phyloP scores from a whole-genome alignment of 2,797 vertebrate species.

The Acropternis orthonyx region DNA sequence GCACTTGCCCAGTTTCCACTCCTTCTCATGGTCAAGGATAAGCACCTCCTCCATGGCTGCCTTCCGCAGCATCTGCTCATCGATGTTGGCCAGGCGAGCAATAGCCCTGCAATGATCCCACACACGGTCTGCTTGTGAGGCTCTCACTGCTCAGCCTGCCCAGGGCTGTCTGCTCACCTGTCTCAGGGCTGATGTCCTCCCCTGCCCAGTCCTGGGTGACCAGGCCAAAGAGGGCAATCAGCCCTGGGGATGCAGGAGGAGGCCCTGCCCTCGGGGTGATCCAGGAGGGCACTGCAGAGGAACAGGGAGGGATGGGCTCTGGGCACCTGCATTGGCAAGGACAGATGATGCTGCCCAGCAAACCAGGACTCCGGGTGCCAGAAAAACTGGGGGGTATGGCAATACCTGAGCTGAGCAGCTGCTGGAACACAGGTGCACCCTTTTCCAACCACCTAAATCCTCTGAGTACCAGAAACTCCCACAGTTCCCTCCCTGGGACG shows the following conservation, averaged over 20 bases:
- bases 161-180: background rate
- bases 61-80: constrained; percentile 81
- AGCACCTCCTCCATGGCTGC: constrained; percentile 85
- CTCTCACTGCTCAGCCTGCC: background rate
- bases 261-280: accelerated
- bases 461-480: background rate
- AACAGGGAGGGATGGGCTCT: background rate
- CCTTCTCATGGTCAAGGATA: constrained; percentile 90
- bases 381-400: background rate
- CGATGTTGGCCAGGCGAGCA: constrained; percentile 87
- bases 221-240: background rate
- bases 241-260: accelerated
- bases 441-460: background rate
- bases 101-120: constrained; percentile 83
- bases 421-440: background rate
- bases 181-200: background rate
- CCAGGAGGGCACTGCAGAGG: background rate
- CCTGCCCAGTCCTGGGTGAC: background rate
- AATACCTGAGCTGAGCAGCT: background rate
- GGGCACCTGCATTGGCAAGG: background rate
- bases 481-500: background rate
- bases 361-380: background rate
- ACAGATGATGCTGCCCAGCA: background rate
- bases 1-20: constrained; percentile 95
- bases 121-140: background rate